Percentiles rank a stretch among this genome's conserved stretches.
phyloP scores from a whole-genome alignment of 2,797 vertebrate genomes.

The Clamator glandarius region DNA sequence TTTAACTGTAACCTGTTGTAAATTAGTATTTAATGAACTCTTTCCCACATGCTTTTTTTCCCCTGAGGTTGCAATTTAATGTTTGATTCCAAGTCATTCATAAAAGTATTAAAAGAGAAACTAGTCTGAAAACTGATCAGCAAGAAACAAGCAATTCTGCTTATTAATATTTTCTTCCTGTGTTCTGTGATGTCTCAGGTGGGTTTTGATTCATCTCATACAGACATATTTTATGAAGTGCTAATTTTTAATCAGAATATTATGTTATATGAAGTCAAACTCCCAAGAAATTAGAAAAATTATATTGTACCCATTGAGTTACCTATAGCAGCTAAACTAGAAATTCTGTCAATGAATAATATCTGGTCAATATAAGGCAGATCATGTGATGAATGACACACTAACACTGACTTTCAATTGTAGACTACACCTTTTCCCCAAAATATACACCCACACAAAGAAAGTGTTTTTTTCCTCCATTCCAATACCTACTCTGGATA shows the following conservation, averaged over 20 bases:
- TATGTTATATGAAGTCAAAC: background rate
- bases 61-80: background rate
- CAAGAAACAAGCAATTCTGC: background rate
- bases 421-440: background rate
- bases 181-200: background rate
- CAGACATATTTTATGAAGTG: background rate
- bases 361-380: background rate
- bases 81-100: background rate
- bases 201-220: background rate
- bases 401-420: background rate
- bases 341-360: background rate
- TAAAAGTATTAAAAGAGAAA: background rate
- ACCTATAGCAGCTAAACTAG: background rate
- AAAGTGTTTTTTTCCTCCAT: background rate
- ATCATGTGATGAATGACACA: background rate
- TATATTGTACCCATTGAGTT: background rate
- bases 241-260: slow-evolving; percentile 21
- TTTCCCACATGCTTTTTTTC: background rate
- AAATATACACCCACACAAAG: background rate
- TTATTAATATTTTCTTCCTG: background rate
- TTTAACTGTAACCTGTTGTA: background rate
- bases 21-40: background rate
- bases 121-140: background rate
- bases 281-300: background rate
- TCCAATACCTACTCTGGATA: background rate